Evolutionary conservation across 2,888 invertebrate species (phyloP).

Genomic region (Alloplasta piceator): DNA sequence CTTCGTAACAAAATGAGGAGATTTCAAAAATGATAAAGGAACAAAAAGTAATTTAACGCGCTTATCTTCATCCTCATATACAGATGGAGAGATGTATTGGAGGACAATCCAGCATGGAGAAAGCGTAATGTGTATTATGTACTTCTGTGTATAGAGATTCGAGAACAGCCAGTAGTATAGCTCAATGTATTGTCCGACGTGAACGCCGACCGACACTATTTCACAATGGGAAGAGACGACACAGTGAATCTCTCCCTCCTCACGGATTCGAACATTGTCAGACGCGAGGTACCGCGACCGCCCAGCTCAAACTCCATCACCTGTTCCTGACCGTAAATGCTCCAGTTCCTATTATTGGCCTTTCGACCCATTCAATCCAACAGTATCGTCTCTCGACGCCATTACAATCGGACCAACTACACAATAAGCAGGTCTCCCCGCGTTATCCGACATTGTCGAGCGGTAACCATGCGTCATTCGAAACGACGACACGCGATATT

Average conservation of each 20-base stretch:
- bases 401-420: slow-evolving; percentile 39
- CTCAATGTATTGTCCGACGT: slow-evolving; percentile 48
- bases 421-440: slow-evolving; percentile 25
- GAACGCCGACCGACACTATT: slow-evolving; percentile 48
- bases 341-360: slow-evolving; percentile 60
- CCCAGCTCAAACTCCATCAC: slow-evolving; percentile 61
- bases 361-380: slow-evolving; percentile 46
- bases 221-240: slow-evolving; percentile 59
- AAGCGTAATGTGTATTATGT: slow-evolving; percentile 19
- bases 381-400: slow-evolving; percentile 15
- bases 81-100: background rate
- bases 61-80: background rate
- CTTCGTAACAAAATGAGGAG: too few relatives aligned
- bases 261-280: slow-evolving; percentile 59
- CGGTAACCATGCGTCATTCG: too few relatives aligned
- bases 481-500: background rate
- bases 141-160: slow-evolving; percentile 6
- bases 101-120: slow-evolving; percentile 1
- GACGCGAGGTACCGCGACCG: slow-evolving; percentile 54
- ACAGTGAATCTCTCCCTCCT: slow-evolving; percentile 44
- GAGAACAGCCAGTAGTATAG: slow-evolving; percentile 45
- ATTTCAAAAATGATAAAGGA: too few relatives aligned
- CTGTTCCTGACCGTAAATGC: slow-evolving; percentile 62
- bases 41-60: too few relatives aligned
- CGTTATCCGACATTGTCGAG: background rate